Conservation (phyloP, 2,888 invertebrate species). For the Axea sp. region DNA sequence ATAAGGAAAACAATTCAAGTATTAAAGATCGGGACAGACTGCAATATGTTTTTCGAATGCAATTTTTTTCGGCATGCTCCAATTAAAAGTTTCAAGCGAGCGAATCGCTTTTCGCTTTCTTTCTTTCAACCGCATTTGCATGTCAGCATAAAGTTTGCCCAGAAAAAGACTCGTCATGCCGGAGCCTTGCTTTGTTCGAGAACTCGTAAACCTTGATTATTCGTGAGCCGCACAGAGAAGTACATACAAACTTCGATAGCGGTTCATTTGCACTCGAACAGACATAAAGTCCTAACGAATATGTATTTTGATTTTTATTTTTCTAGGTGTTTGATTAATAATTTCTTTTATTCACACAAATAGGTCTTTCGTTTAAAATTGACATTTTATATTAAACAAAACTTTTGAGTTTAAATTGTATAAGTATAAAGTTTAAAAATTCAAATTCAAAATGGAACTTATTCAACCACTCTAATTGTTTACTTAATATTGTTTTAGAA, state of each 20-base stretch:
- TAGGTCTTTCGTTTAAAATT: no score
- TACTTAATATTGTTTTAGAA: no score
- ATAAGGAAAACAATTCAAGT: slow-evolving; percentile 28
- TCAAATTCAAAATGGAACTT: no score
- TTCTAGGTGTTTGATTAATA: neutral
- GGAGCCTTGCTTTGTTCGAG: slow-evolving; percentile 45
- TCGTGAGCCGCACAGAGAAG: slow-evolving; percentile 42
- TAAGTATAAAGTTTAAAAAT: no score
- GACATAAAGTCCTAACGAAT: slow-evolving; percentile 14
- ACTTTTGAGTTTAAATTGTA: no score
- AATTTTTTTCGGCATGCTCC: slow-evolving; percentile 50
- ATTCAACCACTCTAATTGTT: no score
- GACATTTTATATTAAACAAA: no score
- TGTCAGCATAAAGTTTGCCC: slow-evolving; percentile 46
- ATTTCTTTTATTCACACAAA: neutral
- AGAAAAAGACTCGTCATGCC: slow-evolving; percentile 46
- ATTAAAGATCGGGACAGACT: slow-evolving; percentile 6
- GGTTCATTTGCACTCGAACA: slow-evolving; percentile 26
- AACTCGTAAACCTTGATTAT: slow-evolving; percentile 61
- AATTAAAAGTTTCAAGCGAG: slow-evolving; percentile 66
- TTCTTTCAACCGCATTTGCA: slow-evolving; percentile 44
- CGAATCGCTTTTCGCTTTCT: no score
- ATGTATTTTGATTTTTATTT: neutral
- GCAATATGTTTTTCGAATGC: neutral
- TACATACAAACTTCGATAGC: slow-evolving; percentile 27